Conservation (phyloP, 2,797 vertebrate genomes). For the Ciconia nigra region DNA sequence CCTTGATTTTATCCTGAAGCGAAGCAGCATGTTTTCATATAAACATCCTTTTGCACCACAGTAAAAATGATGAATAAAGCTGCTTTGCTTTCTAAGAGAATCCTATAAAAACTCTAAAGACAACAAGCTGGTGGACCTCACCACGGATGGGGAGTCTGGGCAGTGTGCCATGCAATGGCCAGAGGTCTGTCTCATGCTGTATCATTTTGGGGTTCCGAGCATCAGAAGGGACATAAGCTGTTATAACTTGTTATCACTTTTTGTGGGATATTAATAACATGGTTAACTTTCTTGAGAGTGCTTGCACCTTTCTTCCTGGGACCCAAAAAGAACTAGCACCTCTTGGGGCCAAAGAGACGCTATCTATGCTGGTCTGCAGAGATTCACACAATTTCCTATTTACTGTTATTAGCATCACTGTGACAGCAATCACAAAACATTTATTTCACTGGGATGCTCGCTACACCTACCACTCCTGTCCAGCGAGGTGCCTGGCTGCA, state of each 20-base stretch:
- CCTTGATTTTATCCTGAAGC: not conserved
- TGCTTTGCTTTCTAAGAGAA: not conserved
- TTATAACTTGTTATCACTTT: not conserved
- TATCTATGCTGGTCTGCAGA: slow-evolving; percentile 66
- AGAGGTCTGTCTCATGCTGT: not conserved
- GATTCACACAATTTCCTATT: slow-evolving; percentile 70
- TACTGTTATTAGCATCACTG: slow-evolving; percentile 62
- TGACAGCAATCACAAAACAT: slow-evolving; percentile 68
- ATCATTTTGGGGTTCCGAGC: not conserved
- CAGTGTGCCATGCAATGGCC: not conserved
- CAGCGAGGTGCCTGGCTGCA: slow-evolving; percentile 76
- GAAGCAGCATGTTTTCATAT: not conserved
- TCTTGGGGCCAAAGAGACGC: not conserved
- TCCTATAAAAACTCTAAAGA: not conserved
- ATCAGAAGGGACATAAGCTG: not conserved
- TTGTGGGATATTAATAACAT: not conserved
- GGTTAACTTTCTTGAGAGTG: not conserved
- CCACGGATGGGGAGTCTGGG: not conserved
- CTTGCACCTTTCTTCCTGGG: not conserved
- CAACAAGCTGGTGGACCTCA: not conserved
- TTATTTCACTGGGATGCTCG: slow-evolving; percentile 82
- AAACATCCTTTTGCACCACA: not conserved
- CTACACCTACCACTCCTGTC: slow-evolving; percentile 72
- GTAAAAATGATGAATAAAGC: not conserved
- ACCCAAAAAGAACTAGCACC: not conserved